Base-by-base conservation (phyloP, 1,140 invertebrate genomes). In the Lerema accius region DNA sequence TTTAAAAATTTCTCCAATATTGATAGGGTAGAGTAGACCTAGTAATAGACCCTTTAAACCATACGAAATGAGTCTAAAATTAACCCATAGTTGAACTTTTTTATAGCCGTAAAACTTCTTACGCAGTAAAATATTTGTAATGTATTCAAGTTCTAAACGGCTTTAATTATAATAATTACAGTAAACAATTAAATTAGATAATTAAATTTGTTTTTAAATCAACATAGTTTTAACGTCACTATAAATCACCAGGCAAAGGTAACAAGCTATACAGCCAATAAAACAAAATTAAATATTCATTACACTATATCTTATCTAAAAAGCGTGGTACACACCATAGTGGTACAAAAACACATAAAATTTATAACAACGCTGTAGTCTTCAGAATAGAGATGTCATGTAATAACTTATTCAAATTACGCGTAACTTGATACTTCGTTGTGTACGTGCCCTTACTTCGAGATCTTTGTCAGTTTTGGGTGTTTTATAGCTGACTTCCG, bases 351-450 rank as follows among this genome's bases (percentile, higher is more conserved):
- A 56, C 51, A 42, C 40, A 46, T 46, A 59, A 59, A 59, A 59
- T 59, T 59, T 59, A 59, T 46, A 59, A 59, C 55, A 59, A 59
- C 55, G 42, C 42, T 46, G 55, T 59, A 59, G 55, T 40, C 55
- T 46, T 59, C 42, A 59, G 55, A 59, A 59, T 59, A 59, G 55
- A 59, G 55, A 59, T 59, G 55, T 59, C 55, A 37, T 19, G 55
- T 37, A 46, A 59, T 59, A 59, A 59, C 42, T 59, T 59, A 59
- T 59, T 59, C 55, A 59, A 59, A 59, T 59, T 59, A 59, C 42
- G 42, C 42, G 55, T 59, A 59, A 59, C 55, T 59, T 59, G 55
- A 59, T 45, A 58, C 53, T 43, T 19, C 15, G 53, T 58, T 51
- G 14, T 39, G 53, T 58, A 58, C 53, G 53, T 58, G 53, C 53